Conservation (phyloP, 2,888 invertebrate species). For the Tenodera sinensis region DNA sequence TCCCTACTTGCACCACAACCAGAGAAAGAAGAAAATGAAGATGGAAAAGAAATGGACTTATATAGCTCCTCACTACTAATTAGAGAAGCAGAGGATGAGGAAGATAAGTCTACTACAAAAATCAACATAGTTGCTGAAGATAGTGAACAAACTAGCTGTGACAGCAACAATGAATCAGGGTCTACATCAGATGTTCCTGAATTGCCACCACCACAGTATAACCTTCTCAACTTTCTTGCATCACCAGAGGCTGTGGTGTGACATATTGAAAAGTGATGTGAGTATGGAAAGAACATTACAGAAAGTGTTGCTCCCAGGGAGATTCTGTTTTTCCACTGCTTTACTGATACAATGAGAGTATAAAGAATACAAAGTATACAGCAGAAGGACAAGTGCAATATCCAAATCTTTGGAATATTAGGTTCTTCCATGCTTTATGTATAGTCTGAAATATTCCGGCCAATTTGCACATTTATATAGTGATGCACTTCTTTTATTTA, state of each 20-base stretch:
- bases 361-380: not conserved
- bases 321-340: not conserved
- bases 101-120: not conserved
- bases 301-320: not conserved
- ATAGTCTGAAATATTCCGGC: not conserved
- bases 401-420: not conserved
- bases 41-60: not conserved
- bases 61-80: not conserved
- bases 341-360: not conserved
- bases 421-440: not conserved
- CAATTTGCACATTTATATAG: not conserved
- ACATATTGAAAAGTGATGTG: not conserved
- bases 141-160: not conserved
- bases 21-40: not conserved
- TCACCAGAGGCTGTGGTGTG: not conserved
- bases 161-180: not conserved
- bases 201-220: not conserved
- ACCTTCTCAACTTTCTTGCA: not conserved
- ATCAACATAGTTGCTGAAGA: not conserved
- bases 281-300: not conserved
- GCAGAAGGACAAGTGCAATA: not conserved
- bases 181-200: not conserved
- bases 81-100: not conserved
- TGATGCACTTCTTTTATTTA: not conserved
- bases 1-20: slow-evolving; percentile 40